Conservation (phyloP, 2,113 vertebrate species). For the Bubo scandiacus region DNA sequence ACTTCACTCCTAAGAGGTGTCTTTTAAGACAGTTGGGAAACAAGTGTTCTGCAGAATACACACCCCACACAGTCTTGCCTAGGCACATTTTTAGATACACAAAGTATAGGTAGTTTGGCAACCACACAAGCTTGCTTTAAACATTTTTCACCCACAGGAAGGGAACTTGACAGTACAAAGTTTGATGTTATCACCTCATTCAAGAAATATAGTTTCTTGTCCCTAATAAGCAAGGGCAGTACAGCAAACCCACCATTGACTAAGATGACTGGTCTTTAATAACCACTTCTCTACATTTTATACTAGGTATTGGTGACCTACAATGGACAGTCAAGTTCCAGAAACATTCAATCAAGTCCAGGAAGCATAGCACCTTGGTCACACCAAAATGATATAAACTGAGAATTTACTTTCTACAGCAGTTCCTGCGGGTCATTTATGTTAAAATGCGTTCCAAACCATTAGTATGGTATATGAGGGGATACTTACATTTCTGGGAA, state of each 20-base stretch:
- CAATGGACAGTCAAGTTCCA: background rate
- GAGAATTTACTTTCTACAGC: background rate
- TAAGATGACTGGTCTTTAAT: background rate
- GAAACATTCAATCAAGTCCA: background rate
- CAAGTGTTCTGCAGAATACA: background rate
- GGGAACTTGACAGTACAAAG: background rate
- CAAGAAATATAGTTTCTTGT: background rate
- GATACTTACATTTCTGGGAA: slow-evolving; percentile 45
- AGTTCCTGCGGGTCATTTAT: background rate
- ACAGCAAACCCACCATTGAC: background rate
- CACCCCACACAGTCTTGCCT: background rate
- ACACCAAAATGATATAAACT: background rate
- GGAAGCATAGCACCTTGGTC: background rate
- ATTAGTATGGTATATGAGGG: background rate
- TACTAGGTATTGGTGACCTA: background rate
- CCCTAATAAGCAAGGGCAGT: background rate
- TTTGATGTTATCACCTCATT: background rate
- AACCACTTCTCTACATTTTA: background rate
- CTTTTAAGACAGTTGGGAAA: background rate
- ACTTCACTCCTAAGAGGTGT: background rate
- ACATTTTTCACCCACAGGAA: background rate
- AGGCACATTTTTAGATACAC: background rate
- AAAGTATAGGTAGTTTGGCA: background rate
- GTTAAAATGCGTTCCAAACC: background rate
- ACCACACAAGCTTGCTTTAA: background rate